Conservation (phyloP, 1,140 invertebrate genomes). For the Ditylenchus dipsaci region DNA sequence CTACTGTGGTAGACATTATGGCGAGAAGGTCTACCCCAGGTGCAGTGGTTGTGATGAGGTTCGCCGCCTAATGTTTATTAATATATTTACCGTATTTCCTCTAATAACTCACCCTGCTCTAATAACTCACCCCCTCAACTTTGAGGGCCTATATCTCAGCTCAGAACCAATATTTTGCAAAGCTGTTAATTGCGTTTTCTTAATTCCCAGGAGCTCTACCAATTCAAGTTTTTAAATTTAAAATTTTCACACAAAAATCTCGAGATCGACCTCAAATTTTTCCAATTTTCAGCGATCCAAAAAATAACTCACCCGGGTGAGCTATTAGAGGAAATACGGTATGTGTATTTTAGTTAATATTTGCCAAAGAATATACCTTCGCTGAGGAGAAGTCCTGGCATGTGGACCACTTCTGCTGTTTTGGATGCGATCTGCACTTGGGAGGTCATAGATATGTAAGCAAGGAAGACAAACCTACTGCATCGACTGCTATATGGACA, state of each 20-base stretch:
- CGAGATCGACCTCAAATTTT: too few species aligned
- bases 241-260: too few species aligned
- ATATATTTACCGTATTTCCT: too few species aligned
- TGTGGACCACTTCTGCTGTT: conserved; percentile 80
- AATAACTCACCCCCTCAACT: too few species aligned
- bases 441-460: conserved; percentile 69
- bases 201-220: too few species aligned
- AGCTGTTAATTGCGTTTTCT: conserved; percentile 3
- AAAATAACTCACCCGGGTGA: too few species aligned
- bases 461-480: conserved; percentile 71
- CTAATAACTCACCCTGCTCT: too few species aligned
- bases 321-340: too few species aligned
- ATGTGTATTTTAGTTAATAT: conserved; percentile 68
- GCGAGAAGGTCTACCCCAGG: conserved; percentile 73
- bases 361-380: conserved; percentile 75
- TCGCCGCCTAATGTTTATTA: conserved; percentile 26
- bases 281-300: too few species aligned
- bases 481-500: conserved; percentile 72
- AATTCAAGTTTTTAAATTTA: too few species aligned
- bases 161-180: too few species aligned
- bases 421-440: conserved; percentile 61
- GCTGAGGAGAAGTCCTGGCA: conserved; percentile 77
- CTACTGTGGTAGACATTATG: conserved; percentile 83
- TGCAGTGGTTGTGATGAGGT: conserved; percentile 86
- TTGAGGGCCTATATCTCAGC: too few species aligned